Evolutionary conservation across 1,140 invertebrate genomes (phyloP).

Genomic region (Drosophila takahashii): DNA sequence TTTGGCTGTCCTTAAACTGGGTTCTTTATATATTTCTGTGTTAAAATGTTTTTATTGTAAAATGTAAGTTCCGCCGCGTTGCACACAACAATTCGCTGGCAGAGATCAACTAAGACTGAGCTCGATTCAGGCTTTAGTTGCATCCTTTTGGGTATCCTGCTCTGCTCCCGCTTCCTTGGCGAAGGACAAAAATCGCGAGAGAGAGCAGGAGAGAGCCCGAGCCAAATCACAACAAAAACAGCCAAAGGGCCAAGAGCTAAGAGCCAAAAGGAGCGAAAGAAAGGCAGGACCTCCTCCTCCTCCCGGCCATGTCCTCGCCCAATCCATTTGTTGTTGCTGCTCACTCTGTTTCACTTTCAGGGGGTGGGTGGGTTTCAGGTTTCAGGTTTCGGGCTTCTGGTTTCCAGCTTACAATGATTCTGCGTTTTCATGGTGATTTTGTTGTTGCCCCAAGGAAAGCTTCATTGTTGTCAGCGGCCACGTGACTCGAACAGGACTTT

Average conservation of each 20-base stretch:
- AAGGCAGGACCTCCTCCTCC: constrained; percentile 57
- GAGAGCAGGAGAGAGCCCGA: constrained; percentile 20
- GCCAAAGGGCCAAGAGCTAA: constrained; percentile 55
- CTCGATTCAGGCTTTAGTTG: constrained; percentile 42
- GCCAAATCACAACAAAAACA: constrained; percentile 69
- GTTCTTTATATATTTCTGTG: constrained; percentile 11
- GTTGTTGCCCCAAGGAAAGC: constrained; percentile 46
- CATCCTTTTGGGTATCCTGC: constrained; percentile 56
- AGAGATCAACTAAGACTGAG: constrained; percentile 82
- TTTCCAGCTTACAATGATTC: constrained; percentile 71
- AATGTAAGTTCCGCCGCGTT: constrained; percentile 70
- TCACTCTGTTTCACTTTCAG: constrained; percentile 72
- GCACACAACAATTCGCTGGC: constrained; percentile 81
- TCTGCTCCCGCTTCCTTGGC: constrained; percentile 22
- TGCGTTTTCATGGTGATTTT: constrained; percentile 76
- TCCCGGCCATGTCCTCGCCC: constrained; percentile 62
- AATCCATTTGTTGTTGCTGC: constrained; percentile 62
- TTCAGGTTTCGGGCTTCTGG: not conserved
- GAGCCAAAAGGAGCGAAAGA: constrained; percentile 19
- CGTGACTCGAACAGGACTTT: constrained; percentile 69
- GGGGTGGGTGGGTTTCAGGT: not conserved
- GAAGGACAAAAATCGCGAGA: constrained; percentile 48
- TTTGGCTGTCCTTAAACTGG: constrained; percentile 26
- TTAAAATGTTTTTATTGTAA: constrained; percentile 30
- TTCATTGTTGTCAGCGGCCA: constrained; percentile 58